Evolutionary conservation across 2,888 invertebrate genomes (phyloP), one percentile per base, ranked within the genome.

Genomic region (Vanessa cardui): DNA sequence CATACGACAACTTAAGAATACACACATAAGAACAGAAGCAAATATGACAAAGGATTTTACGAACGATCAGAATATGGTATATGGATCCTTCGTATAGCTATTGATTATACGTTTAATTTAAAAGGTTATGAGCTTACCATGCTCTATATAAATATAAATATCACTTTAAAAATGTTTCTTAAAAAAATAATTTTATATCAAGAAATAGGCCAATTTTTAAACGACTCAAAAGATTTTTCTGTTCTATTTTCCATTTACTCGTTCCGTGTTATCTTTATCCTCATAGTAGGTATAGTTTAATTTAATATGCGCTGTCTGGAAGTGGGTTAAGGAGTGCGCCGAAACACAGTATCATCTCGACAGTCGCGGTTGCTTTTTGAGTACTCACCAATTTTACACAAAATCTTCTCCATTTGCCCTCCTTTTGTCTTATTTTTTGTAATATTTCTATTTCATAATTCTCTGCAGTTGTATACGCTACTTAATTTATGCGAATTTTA

Each of bases 251-350:
- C 83, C 80, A 85, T 86, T 87, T 83, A 77, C 81, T 81, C 78
- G 80, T 79, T 80, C 76, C 80, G 73, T 83, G 84, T 87, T 87
- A 87, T 85, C 83, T 87, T 84, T 87, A 85, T 86, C 82, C 83
- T 78, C 76, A 76, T 82, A 82, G 73, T 71, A 74, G 72, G 82
- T 81, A 84, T 81, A 80, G 80, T 87, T 84, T 86, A 86, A 88
- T 88, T 88, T 88, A 86, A 87, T 88, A 87, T 82, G 80, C 82
- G 76, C 78, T 75, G 80, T 84, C 85, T 83, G 78, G 76, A 80
- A 83, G 80, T 82, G 74, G 83, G 83, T 83, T 84, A 83, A 79
- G 78, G 78, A 79, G 76, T 79, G 80, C 71, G 74, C 74, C 69
- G 70, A 75, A 64, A 76, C 78, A 75, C 73, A 78, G 78, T 75